A percentile compares a stretch with the other conserved stretches of the same genome.
Conservation (phyloP, 2,888 invertebrate species). For the Ganaspis brasiliensis region DNA sequence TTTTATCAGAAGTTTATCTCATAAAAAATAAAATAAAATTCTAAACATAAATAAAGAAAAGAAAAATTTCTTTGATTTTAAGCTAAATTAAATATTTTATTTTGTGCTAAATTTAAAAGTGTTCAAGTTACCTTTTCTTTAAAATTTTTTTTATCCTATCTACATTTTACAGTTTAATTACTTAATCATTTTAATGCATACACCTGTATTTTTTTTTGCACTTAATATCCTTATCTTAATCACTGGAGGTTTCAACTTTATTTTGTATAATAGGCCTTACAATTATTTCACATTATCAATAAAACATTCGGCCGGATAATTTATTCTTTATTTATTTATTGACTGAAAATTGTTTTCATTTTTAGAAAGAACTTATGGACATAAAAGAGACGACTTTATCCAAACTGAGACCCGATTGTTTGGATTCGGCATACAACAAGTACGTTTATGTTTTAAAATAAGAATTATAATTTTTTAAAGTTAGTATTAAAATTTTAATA, state of each 20-base stretch:
- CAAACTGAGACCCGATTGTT: conserved; percentile 87
- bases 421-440: conserved; percentile 83
- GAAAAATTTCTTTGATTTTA: neutral
- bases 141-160: conserved; percentile 16
- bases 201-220: neutral
- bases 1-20: no score
- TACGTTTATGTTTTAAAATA: conserved; percentile 72
- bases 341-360: conserved; percentile 78
- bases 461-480: neutral
- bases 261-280: neutral
- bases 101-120: no score
- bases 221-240: neutral
- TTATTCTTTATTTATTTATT: neutral
- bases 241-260: neutral
- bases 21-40: no score
- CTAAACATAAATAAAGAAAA: no score
- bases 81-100: no score
- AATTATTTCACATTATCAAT: neutral
- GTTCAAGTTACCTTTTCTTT: no score
- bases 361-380: conserved; percentile 87
- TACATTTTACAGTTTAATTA: neutral
- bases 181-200: no score
- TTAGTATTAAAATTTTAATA: no score
- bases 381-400: conserved; percentile 87
- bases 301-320: neutral